Conservation (phyloP, 2,113 vertebrate species). For the Haemorhous mexicanus region DNA sequence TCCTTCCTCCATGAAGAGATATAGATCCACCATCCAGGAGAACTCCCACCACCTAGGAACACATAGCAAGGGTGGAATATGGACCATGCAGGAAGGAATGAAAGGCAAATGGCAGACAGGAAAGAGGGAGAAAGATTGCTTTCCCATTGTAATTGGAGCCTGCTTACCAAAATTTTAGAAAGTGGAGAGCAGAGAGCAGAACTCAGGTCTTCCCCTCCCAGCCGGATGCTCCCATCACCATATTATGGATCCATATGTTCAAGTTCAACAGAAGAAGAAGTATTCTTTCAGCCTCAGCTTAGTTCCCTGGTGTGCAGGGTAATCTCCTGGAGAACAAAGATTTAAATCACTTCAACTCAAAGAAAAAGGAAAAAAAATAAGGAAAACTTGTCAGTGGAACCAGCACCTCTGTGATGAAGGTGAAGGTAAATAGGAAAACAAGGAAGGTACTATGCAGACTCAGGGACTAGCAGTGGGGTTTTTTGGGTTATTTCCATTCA, state of each 20-base stretch:
- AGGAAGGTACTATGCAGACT: neutral
- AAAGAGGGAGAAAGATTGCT: neutral
- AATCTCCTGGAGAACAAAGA: neutral
- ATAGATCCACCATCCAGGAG: neutral
- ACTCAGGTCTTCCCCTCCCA: neutral
- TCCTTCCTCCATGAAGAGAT: neutral
- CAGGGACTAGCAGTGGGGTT: neutral
- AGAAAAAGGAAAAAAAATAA: neutral
- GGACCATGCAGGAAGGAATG: neutral
- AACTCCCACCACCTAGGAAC: neutral
- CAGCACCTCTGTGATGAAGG: neutral
- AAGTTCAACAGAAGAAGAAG: neutral
- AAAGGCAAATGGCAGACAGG: neutral
- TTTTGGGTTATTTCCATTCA: neutral
- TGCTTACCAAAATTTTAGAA: neutral
- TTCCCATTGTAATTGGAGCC: neutral
- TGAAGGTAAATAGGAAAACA: neutral
- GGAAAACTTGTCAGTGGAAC: neutral
- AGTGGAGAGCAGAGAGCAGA: neutral
- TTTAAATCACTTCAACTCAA: neutral
- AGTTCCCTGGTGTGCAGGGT: neutral
- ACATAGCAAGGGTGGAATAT: fast-evolving
- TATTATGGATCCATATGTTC: neutral
- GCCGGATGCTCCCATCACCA: neutral
- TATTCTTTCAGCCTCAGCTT: neutral